Conservation (phyloP, 2,888 invertebrate species). For the Amaurobius ferox region DNA sequence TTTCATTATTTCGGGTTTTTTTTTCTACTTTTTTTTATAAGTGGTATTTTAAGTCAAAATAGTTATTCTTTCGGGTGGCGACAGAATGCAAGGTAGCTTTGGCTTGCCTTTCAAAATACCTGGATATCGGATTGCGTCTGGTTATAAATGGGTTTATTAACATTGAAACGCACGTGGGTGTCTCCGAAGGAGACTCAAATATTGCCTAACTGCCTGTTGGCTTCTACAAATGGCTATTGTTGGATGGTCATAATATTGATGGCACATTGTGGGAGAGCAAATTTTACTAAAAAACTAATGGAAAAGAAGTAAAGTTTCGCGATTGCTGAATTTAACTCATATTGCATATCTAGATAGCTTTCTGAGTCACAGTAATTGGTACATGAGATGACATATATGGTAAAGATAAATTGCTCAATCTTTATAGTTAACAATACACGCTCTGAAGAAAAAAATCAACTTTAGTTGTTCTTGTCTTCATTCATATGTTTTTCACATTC, state of each 20-base stretch:
- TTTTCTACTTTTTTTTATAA: neutral
- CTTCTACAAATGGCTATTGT: neutral
- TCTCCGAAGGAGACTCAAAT: neutral
- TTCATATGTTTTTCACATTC: too few species aligned
- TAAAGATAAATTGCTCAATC: too few species aligned
- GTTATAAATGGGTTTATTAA: constrained; percentile 41
- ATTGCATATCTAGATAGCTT: neutral
- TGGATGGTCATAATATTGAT: neutral
- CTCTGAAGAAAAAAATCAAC: too few species aligned
- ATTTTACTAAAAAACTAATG: neutral
- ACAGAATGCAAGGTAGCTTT: neutral
- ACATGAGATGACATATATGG: too few species aligned
- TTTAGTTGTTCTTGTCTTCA: too few species aligned
- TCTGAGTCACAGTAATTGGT: too few species aligned
- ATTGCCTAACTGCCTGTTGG: too few species aligned
- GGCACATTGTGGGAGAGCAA: neutral
- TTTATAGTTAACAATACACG: too few species aligned
- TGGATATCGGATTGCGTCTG: neutral
- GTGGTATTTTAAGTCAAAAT: neutral
- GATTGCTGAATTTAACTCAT: neutral
- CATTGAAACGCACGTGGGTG: constrained; percentile 1
- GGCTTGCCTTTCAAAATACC: constrained; percentile 18
- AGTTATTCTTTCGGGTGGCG: constrained; percentile 14
- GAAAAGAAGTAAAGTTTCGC: neutral
- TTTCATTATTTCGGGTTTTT: neutral